Evolutionary conservation across 2,113 vertebrate genomes (phyloP).

Genomic region (Caranx ignobilis): DNA sequence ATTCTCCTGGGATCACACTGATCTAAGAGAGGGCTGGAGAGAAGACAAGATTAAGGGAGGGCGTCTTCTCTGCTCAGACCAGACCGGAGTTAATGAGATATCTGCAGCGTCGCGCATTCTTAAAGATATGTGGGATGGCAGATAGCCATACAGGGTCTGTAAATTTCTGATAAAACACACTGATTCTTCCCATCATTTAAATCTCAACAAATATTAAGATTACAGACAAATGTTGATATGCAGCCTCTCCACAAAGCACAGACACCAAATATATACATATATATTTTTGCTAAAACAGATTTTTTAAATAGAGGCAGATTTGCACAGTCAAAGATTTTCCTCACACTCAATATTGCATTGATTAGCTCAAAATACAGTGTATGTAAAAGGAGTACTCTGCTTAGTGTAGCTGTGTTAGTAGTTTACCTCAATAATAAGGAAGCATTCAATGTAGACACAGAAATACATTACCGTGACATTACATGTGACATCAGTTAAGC

Average conservation of each 20-base stretch:
- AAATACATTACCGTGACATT: neutral
- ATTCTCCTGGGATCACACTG: slow-evolving; percentile 80
- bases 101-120: slow-evolving; percentile 65
- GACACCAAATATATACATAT: no score
- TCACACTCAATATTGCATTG: neutral
- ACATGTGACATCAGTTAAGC: neutral
- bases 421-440: neutral
- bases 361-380: neutral
- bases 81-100: slow-evolving; percentile 74
- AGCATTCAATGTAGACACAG: neutral
- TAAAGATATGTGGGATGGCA: slow-evolving; percentile 50
- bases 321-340: neutral
- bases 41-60: slow-evolving; percentile 75
- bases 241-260: neutral
- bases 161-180: slow-evolving; percentile 25
- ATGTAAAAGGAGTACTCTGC: neutral
- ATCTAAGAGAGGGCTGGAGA: slow-evolving; percentile 77
- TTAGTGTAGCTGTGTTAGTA: neutral
- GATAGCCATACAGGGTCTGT: slow-evolving; percentile 25
- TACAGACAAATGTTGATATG: neutral
- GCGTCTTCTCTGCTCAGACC: slow-evolving; percentile 66
- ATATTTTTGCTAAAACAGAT: neutral
- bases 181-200: slow-evolving; percentile 10
- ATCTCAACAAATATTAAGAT: slow-evolving; percentile 12
- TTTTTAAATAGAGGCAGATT: neutral